phyloP scores from a whole-genome alignment of 2,888 invertebrate species.

The Gibbula magus region DNA sequence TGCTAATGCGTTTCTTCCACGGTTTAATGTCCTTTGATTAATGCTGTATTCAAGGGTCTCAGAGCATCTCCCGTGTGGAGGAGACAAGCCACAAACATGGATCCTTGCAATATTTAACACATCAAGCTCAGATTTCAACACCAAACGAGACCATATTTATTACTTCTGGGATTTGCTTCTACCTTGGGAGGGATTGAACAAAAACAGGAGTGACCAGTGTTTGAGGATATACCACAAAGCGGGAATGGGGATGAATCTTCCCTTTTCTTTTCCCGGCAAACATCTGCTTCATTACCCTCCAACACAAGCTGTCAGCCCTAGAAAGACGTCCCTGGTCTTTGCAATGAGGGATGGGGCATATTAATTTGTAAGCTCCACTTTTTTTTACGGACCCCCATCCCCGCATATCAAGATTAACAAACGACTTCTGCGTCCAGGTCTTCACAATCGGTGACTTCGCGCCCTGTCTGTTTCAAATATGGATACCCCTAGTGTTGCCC shows the following conservation, averaged over 20 bases:
- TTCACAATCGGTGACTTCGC: slow-evolving; percentile 1
- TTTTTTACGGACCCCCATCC: slow-evolving; percentile 6
- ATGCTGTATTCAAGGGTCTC: slow-evolving; percentile 8
- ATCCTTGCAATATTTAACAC: slow-evolving; percentile 25
- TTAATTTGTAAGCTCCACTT: slow-evolving; percentile 6
- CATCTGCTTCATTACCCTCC: slow-evolving; percentile 21
- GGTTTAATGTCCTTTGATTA: slow-evolving; percentile 20
- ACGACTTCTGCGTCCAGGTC: background rate
- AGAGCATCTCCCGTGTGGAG: background rate
- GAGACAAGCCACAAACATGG: slow-evolving; percentile 23
- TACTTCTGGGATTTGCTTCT: background rate
- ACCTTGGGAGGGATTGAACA: slow-evolving; percentile 15
- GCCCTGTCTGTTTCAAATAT: slow-evolving; percentile 11
- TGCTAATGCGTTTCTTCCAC: background rate
- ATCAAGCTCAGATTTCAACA: slow-evolving; percentile 15
- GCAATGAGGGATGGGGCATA: background rate
- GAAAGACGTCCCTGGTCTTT: background rate
- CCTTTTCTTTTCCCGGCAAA: background rate
- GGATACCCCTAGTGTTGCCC: slow-evolving; percentile 1
- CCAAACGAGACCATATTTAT: slow-evolving; percentile 8
- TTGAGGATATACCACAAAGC: slow-evolving; percentile 4
- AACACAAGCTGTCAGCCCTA: background rate
- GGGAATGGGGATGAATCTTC: background rate
- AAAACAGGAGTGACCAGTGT: background rate
- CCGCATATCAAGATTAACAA: slow-evolving; percentile 22